These are phyloP conservation scores for Augiades crinisus DNA, from an alignment of 2,888 invertebrate genomes.

Conservation along the genomic window DNA sequence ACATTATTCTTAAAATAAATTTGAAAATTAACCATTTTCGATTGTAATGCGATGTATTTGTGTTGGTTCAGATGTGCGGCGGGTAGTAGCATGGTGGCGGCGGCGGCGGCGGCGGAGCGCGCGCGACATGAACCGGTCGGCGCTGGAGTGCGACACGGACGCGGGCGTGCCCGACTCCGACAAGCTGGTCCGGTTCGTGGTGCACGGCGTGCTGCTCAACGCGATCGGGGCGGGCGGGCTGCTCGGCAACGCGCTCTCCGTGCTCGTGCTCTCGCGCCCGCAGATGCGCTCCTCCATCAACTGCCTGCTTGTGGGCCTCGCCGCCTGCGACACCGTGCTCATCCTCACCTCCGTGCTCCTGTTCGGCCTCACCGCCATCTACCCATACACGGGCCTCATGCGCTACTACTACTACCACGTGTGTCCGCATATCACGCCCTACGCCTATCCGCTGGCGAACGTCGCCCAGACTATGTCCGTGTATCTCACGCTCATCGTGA, in stretches of 20 bases:
- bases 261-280: constrained; percentile 94
- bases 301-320: constrained; percentile 95
- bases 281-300: constrained; percentile 98
- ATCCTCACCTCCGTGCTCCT: constrained; percentile 92
- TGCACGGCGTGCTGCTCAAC: constrained; percentile 91
- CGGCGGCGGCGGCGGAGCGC: constrained; percentile 31
- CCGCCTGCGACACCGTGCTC: constrained; percentile 95
- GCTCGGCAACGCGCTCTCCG: constrained; percentile 94
- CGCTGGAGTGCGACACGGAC: constrained; percentile 61
- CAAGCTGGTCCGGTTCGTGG: constrained; percentile 88
- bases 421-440: constrained; percentile 90
- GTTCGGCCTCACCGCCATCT: constrained; percentile 93
- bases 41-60: too few species aligned
- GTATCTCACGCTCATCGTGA: constrained; percentile 94
- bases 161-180: constrained; percentile 64
- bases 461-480: constrained; percentile 96
- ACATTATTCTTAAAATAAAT: too few species aligned
- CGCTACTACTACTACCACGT: constrained; percentile 90
- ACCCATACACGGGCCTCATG: constrained; percentile 89
- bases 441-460: constrained; percentile 91
- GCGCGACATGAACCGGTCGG: constrained; percentile 45
- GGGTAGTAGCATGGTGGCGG: constrained; percentile 16
- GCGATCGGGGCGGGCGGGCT: constrained; percentile 91
- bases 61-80: constrained; percentile 31
- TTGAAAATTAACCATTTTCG: too few species aligned